Evolutionary conservation across 2,113 vertebrate species (phyloP), one percentile per base, ranked within the genome.

Genomic region (Sinocyclocheilus grahami): DNA sequence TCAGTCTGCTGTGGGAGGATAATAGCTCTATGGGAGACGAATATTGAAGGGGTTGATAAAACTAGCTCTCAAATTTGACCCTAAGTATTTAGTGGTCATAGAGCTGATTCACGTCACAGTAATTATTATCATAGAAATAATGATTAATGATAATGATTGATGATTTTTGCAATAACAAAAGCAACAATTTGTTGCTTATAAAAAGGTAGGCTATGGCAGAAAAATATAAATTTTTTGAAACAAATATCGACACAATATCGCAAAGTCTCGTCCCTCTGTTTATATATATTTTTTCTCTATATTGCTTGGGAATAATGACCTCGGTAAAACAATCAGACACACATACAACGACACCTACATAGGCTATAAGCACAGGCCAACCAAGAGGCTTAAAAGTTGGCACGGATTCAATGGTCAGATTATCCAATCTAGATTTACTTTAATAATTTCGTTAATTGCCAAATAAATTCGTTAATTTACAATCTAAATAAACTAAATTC

Each of bases 401-500:
- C 87, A 86, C 37, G 53, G 2, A 53, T 88, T 84, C 33, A 86
- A 14, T 24, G 11, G 12, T 76, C 27, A 30, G 76, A 55, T 39
- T 76, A 81, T 86, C 67, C 62, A 24, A 12, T 48, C 9, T 74
- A 13, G 10, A 80, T 46, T 67, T 39, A 46, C 51, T 46, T 78
- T 81, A 33, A 37, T 27, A 27, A 58, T 85, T 89, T 89, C 88
- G 85, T 89, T 86, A 62, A 51, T 46, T 53, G 12, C 27, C 20
- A 82, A 85, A 37, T 33, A 48, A 71, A 82, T 82, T 89, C 85
- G 85, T 89, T 89, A 60, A 53, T 3, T 60, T 1, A 1, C 13
- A 7, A 39, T 82, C 13, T 60, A 62, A 81, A 76, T 48, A 82
- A 89, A 89, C 82, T 71, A 86, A 89, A 77, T 85, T 67, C 55